Evolutionary conservation across 2,888 invertebrate genomes (phyloP).

Genomic region (Ectemnius cavifrons): DNA sequence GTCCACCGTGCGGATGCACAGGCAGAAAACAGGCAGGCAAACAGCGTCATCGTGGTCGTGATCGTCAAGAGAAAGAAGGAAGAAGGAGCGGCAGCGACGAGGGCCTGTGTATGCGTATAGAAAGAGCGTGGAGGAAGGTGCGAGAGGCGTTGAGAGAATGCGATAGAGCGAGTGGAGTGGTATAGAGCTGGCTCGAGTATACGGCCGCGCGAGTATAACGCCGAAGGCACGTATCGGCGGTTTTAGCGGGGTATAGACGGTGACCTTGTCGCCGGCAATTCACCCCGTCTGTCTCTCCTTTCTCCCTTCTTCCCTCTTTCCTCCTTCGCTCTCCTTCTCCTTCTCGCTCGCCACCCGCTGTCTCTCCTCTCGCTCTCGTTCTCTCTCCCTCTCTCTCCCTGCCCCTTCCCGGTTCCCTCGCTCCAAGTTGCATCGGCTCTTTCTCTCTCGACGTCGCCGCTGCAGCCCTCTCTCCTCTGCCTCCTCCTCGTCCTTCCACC

Average conservation of each 20-base stretch:
- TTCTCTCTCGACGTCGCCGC: constrained; percentile 25
- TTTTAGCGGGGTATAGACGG: constrained; percentile 55
- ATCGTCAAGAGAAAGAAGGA: constrained; percentile 33
- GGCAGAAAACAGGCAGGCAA: constrained; percentile 28
- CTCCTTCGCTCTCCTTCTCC: constrained; percentile 17
- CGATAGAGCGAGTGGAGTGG: constrained; percentile 16
- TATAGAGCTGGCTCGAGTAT: constrained; percentile 62
- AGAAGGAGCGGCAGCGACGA: constrained; percentile 4
- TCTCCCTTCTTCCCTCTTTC: constrained; percentile 44
- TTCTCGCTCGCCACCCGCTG: constrained; percentile 31
- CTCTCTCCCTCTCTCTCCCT: constrained; percentile 34
- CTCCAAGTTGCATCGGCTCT: constrained; percentile 18
- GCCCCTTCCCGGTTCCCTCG: constrained; percentile 39
- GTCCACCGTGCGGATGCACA: constrained; percentile 44
- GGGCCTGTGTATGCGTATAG: not conserved
- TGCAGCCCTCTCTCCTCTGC: constrained; percentile 20
- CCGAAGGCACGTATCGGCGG: constrained; percentile 62
- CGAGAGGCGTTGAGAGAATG: constrained; percentile 27
- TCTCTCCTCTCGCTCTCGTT: constrained; percentile 13
- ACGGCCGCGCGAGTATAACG: constrained; percentile 63
- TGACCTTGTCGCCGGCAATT: constrained; percentile 62
- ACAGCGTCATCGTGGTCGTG: constrained; percentile 37
- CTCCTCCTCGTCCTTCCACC: constrained; percentile 38
- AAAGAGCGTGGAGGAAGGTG: constrained; percentile 6
- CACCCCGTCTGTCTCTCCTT: constrained; percentile 56